Evolutionary conservation across 2,113 vertebrate genomes (phyloP).

Genomic region (Trogon surrucura): DNA sequence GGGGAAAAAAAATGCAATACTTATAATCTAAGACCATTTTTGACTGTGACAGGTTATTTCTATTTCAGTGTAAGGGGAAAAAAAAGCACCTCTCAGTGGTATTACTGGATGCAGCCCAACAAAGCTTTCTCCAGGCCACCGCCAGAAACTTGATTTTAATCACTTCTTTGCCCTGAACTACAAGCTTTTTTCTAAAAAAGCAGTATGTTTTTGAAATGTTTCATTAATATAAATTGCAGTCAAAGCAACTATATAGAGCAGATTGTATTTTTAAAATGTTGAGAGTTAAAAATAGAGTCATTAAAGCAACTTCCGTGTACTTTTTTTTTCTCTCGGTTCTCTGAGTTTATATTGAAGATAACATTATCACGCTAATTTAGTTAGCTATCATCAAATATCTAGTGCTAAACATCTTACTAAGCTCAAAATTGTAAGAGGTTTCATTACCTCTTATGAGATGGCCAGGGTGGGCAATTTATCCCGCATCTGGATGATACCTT

Average conservation of each 20-base stretch:
- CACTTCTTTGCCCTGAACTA: not conserved
- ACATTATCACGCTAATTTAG: not conserved
- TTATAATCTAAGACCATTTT: not conserved
- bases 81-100: not conserved
- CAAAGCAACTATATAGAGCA: not conserved
- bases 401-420: not conserved
- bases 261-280: not conserved
- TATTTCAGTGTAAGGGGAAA: accelerated
- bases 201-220: not conserved
- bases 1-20: not conserved
- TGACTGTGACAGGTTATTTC: not conserved
- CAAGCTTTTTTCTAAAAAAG: not conserved
- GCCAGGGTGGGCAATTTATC: not conserved
- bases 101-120: not conserved
- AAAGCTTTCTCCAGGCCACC: not conserved
- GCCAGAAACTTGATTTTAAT: not conserved
- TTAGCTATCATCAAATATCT: not conserved
- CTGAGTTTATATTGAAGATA: not conserved
- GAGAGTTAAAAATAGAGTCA: not conserved
- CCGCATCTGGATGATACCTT: not conserved
- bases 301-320: not conserved
- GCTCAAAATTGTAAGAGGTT: not conserved
- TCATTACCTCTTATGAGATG: not conserved
- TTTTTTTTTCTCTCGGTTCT: not conserved
- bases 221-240: not conserved